Percentiles rank a stretch among this genome's conserved stretches.
Conservation (phyloP, 1,140 invertebrate species). For the Drosophila orena region DNA sequence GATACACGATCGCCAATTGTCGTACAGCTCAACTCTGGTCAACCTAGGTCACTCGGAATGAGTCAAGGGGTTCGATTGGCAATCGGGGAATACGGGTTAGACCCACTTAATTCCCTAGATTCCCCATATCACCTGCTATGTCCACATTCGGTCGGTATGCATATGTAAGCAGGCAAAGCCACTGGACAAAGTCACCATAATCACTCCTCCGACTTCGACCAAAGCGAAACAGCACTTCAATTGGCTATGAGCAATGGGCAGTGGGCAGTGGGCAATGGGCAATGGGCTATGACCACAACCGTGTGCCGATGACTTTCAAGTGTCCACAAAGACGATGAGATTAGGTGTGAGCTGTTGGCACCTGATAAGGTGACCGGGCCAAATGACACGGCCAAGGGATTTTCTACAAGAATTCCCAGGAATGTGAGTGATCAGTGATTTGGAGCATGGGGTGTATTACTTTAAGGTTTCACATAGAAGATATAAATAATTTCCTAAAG, state of each 20-base stretch:
- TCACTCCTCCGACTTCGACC: conserved; percentile 16
- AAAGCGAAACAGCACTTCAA: conserved; percentile 40
- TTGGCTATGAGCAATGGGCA: conserved; percentile 16
- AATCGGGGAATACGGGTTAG: neutral
- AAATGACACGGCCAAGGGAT: conserved; percentile 10
- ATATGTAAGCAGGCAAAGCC: conserved; percentile 22
- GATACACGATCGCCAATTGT: neutral
- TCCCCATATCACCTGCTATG: conserved; percentile 12
- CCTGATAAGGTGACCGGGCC: conserved; percentile 35
- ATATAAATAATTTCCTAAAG: neutral
- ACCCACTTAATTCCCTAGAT: conserved; percentile 11
- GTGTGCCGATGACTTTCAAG: conserved; percentile 32
- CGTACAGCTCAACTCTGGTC: neutral
- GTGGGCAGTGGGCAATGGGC: conserved; percentile 3
- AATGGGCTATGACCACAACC: conserved; percentile 20
- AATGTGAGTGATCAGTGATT: conserved; percentile 1
- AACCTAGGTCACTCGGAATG: neutral
- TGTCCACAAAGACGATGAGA: conserved; percentile 40
- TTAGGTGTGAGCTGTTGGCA: conserved; percentile 27
- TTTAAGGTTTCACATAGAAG: neutral
- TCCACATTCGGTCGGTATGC: conserved; percentile 2
- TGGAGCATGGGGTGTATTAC: neutral
- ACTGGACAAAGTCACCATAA: conserved; percentile 36
- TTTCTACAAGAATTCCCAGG: neutral
- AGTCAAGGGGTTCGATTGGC: neutral